These are phyloP conservation scores for Anodontia alba DNA, from an alignment of 2,888 invertebrate genomes.

Conservation along the genomic window DNA sequence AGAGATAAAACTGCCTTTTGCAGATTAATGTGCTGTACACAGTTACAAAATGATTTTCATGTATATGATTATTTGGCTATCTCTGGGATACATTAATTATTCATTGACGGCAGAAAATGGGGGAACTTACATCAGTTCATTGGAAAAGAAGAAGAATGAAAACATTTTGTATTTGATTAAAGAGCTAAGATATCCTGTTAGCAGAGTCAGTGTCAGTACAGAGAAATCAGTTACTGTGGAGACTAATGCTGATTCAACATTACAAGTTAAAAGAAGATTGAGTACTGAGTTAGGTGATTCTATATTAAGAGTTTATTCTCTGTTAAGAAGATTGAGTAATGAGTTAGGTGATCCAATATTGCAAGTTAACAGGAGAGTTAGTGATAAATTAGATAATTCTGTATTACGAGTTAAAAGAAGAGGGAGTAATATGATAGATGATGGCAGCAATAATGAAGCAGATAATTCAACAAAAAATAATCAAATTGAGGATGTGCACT, in stretches of 20 bases:
- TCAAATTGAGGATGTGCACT: background rate
- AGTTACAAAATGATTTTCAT: background rate
- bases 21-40: background rate
- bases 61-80: background rate
- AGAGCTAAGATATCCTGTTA: background rate
- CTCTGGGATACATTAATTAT: background rate
- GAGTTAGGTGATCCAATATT: too few relatives aligned
- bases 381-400: too few relatives aligned
- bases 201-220: background rate
- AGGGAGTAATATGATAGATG: background rate
- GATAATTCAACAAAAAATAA: background rate
- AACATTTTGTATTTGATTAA: background rate
- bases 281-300: too few relatives aligned
- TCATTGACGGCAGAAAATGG: background rate
- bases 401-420: background rate
- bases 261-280: too few relatives aligned
- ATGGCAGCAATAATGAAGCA: background rate
- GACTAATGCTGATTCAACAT: too few relatives aligned
- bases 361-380: too few relatives aligned
- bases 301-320: too few relatives aligned
- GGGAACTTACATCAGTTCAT: conserved; percentile 3
- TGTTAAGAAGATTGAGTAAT: too few relatives aligned
- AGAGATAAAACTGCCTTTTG: background rate
- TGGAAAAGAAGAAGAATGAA: conserved; percentile 34
- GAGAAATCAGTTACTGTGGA: background rate